Evolutionary conservation across 2,113 vertebrate genomes (phyloP).

Genomic region (Tangachromis dhanisi): DNA sequence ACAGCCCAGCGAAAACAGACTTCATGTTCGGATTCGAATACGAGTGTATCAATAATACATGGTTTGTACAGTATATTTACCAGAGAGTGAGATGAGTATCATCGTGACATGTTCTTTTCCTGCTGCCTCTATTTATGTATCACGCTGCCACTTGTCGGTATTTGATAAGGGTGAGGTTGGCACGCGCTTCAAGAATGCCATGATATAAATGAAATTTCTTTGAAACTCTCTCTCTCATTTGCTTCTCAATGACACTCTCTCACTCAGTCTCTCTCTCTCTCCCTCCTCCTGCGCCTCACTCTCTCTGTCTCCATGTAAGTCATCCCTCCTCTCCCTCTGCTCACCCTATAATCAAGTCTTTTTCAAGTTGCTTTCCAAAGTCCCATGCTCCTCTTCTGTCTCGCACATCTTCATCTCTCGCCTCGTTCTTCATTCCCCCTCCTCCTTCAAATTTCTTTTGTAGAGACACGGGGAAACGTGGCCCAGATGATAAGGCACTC

Average conservation of each 20-base stretch:
- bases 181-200: background rate
- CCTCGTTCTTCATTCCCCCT: background rate
- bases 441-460: background rate
- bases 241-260: background rate
- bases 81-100: background rate
- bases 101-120: background rate
- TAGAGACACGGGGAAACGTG: background rate
- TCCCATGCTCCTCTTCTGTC: conserved; percentile 26
- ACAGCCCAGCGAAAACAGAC: background rate
- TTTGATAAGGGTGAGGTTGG: conserved; percentile 2
- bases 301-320: conserved; percentile 35
- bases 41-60: background rate
- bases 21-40: background rate
- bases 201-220: conserved; percentile 23
- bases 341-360: conserved; percentile 51
- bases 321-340: conserved; percentile 22
- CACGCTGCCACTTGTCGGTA: background rate
- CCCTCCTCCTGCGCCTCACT: background rate
- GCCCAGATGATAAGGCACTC: background rate
- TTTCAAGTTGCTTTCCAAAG: conserved; percentile 46
- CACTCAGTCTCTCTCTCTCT: background rate
- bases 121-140: background rate
- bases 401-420: background rate
- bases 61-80: background rate
- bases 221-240: background rate